These are phyloP conservation scores for Drosophila malerkotliana DNA, from an alignment of 1,140 invertebrate species.

Conservation along the genomic window DNA sequence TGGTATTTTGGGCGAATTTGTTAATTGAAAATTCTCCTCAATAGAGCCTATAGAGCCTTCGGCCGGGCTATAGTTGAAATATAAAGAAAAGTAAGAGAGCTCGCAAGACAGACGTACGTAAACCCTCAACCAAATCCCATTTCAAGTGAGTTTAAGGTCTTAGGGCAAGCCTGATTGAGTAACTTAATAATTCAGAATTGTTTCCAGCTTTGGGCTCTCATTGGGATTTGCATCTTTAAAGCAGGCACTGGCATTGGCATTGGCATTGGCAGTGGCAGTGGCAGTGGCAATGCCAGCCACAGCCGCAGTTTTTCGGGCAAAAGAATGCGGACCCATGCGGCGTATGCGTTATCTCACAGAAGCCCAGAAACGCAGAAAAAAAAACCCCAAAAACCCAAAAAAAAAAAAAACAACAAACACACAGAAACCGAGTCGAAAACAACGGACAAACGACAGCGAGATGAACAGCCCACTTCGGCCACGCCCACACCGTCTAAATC, in stretches of 20 bases:
- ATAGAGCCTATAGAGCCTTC: constrained; percentile 2
- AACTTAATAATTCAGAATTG: constrained; percentile 56
- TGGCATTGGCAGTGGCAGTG: background rate
- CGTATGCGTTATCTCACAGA: constrained; percentile 52
- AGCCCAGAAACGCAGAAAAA: no score
- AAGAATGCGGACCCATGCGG: constrained; percentile 34
- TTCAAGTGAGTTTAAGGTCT: constrained; percentile 54
- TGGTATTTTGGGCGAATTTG: constrained; percentile 12
- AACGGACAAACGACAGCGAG: background rate
- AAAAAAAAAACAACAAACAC: background rate
- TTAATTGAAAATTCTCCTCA: constrained; percentile 41
- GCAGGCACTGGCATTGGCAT: background rate
- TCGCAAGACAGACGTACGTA: constrained; percentile 33
- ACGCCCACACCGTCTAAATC: constrained; percentile 35
- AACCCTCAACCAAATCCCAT: constrained; percentile 51
- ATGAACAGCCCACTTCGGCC: constrained; percentile 26
- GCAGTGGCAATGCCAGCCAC: background rate
- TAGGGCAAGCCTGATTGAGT: constrained; percentile 49
- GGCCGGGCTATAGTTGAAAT: background rate
- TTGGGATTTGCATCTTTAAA: constrained; percentile 51
- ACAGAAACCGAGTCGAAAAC: constrained; percentile 3
- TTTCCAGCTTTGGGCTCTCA: constrained; percentile 34
- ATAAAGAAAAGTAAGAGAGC: background rate
- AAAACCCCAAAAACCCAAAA: no score
- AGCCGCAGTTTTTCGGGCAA: background rate